phyloP scores from a whole-genome alignment of 2,797 vertebrate species.

The Pangasius mekongensis region DNA sequence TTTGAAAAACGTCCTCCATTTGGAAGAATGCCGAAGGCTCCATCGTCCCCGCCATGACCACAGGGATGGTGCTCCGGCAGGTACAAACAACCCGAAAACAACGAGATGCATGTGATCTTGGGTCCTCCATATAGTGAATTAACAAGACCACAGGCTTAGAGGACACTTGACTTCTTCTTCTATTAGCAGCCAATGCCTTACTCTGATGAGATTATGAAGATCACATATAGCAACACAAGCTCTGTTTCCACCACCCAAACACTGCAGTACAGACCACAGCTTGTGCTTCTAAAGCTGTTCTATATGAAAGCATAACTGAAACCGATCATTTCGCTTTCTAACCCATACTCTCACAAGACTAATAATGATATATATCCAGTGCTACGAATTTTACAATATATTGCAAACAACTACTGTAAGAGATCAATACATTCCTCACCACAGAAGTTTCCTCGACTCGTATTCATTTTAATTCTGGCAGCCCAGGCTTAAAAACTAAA shows the following conservation, averaged over 20 bases:
- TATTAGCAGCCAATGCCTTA: neutral
- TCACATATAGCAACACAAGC: neutral
- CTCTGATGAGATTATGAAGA: neutral
- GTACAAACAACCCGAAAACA: constrained; percentile 11
- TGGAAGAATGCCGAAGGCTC: constrained; percentile 19
- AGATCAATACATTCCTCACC: neutral
- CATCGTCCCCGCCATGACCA: neutral
- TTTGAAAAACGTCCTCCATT: constrained; percentile 52
- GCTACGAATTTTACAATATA: neutral
- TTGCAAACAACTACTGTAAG: neutral
- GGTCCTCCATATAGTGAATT: neutral
- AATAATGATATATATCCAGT: neutral
- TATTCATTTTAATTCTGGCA: neutral
- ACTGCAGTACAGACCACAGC: neutral
- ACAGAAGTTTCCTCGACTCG: neutral
- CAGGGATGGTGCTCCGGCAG: neutral
- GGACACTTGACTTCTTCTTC: neutral
- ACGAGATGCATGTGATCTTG: neutral
- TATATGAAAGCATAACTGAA: neutral
- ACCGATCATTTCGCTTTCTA: neutral
- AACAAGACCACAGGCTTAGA: constrained; percentile 12
- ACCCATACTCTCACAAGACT: neutral
- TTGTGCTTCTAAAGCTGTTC: neutral
- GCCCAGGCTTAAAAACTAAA: neutral
- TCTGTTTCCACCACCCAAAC: neutral